phyloP scores from a whole-genome alignment of 2,113 vertebrate species.

The Plecotus auritus region DNA sequence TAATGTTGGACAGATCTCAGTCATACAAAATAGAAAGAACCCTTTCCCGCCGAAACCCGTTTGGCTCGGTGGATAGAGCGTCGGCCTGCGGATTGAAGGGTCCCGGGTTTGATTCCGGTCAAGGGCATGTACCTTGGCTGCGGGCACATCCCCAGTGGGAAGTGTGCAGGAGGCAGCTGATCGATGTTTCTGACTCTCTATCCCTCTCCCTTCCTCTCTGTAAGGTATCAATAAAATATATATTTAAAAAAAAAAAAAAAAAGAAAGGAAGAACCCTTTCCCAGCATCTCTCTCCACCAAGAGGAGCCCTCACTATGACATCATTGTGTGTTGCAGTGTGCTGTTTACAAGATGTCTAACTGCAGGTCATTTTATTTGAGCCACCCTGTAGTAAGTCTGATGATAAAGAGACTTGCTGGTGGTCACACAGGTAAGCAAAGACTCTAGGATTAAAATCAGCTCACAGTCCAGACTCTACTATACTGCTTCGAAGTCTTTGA shows the following conservation, averaged over 20 bases:
- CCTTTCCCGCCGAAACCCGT: too few relatives aligned
- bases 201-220: too few relatives aligned
- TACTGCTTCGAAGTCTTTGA: neutral
- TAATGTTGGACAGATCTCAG: neutral
- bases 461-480: neutral
- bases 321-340: neutral
- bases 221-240: too few relatives aligned
- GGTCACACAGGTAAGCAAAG: neutral
- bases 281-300: neutral
- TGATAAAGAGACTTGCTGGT: neutral
- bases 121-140: too few relatives aligned
- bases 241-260: too few relatives aligned
- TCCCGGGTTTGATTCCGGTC: too few relatives aligned
- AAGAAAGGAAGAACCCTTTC: neutral
- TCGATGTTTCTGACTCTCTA: too few relatives aligned
- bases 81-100: too few relatives aligned
- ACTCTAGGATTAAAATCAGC: neutral
- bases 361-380: neutral
- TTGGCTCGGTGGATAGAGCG: too few relatives aligned
- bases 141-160: too few relatives aligned
- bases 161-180: too few relatives aligned
- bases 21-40: neutral
- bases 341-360: neutral
- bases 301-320: neutral
- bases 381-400: neutral